A percentile compares a stretch with the other conserved stretches of the same genome.
Evolutionary conservation across 92 coral and sea anemone genomes (phyloP).

Genomic region (Phenganax marumi): DNA sequence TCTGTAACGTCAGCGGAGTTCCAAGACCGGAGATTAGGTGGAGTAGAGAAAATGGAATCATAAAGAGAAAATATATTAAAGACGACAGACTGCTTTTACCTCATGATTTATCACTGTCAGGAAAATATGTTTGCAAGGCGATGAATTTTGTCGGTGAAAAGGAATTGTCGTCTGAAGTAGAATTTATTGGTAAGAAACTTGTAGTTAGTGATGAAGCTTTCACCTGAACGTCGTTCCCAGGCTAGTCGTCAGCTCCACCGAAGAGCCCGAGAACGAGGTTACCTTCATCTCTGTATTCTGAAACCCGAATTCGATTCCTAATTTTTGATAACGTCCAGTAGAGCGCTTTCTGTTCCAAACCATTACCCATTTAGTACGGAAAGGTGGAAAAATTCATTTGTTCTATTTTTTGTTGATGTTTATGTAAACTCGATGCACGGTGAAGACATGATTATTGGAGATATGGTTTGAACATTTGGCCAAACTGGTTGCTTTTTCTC

Average conservation of each 20-base stretch:
- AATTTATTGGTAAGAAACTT: constrained; percentile 54
- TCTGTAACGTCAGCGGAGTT: constrained; percentile 68
- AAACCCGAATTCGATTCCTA: too few relatives aligned
- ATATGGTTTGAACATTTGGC: too few relatives aligned
- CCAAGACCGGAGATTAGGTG: constrained; percentile 76
- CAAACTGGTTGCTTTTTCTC: too few relatives aligned
- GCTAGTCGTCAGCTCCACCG: not conserved
- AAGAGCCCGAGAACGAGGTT: not conserved
- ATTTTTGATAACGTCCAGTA: too few relatives aligned
- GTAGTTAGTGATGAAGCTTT: constrained; percentile 9
- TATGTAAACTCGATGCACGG: too few relatives aligned
- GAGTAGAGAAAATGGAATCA: constrained; percentile 56
- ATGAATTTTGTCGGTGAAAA: constrained; percentile 49
- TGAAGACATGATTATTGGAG: too few relatives aligned
- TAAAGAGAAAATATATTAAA: constrained; percentile 38
- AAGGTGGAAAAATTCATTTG: too few relatives aligned
- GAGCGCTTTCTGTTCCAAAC: too few relatives aligned
- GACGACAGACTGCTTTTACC: constrained; percentile 57
- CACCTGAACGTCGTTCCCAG: constrained; percentile 13
- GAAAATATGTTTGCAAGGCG: constrained; percentile 67
- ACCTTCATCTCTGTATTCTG: too few relatives aligned
- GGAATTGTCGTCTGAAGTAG: constrained; percentile 50
- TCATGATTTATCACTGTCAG: constrained; percentile 57
- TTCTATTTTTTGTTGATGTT: too few relatives aligned
- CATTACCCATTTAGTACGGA: too few relatives aligned